Evolutionary conservation across 2,797 vertebrate genomes (phyloP).

Genomic region (Chlorospingus semifuscus): DNA sequence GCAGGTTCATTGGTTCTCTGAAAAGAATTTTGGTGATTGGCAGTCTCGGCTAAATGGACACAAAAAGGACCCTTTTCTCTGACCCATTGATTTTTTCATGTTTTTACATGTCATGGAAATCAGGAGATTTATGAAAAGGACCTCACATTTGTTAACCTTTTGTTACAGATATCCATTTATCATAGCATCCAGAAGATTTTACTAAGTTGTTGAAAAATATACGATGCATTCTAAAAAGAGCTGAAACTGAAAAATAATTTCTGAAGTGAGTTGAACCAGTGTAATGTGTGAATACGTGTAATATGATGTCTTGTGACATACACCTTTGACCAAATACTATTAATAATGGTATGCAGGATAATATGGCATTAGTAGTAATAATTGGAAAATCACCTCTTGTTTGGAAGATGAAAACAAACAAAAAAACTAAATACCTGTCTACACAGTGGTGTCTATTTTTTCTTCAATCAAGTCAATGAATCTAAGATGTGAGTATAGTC

Average conservation of each 20-base stretch:
- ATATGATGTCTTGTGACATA: background rate
- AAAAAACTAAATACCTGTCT: background rate
- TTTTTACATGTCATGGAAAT: background rate
- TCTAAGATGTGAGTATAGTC: background rate
- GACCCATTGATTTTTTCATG: background rate
- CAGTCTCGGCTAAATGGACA: background rate
- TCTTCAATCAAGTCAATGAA: background rate
- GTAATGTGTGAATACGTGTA: accelerated
- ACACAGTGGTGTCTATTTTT: background rate
- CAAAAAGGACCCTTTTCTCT: background rate
- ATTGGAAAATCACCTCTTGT: background rate
- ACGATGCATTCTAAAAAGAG: background rate
- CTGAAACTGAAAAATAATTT: background rate
- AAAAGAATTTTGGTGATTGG: background rate
- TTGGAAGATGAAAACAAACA: background rate
- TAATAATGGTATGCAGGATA: background rate
- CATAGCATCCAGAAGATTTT: background rate
- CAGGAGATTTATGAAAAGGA: background rate
- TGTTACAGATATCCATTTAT: background rate
- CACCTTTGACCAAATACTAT: background rate
- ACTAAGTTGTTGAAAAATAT: background rate
- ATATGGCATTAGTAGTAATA: background rate
- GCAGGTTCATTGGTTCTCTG: background rate
- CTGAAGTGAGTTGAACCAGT: background rate
- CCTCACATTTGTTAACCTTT: background rate